phyloP scores from a whole-genome alignment of 2,113 vertebrate genomes.

The Odontesthes bonariensis region DNA sequence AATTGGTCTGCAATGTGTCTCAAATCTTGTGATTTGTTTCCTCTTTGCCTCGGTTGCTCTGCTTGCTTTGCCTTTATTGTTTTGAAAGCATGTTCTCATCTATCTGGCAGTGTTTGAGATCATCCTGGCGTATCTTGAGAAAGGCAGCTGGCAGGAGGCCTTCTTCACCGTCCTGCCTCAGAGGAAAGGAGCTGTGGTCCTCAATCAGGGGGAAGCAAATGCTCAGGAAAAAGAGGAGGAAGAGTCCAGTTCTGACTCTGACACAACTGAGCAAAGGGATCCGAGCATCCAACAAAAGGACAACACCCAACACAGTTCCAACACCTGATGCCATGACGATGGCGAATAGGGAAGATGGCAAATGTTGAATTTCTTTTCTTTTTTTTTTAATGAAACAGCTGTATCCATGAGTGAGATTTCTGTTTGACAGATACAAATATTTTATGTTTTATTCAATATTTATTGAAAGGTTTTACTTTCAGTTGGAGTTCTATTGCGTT shows the following conservation, averaged over 20 bases:
- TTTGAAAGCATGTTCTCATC: neutral
- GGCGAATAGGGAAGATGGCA: too few relatives aligned
- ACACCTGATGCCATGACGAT: too few relatives aligned
- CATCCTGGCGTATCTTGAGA: slow-evolving; percentile 92
- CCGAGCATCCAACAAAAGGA: neutral
- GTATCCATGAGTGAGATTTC: neutral
- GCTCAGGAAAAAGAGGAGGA: slow-evolving; percentile 38
- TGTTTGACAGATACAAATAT: neutral
- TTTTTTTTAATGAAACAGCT: neutral
- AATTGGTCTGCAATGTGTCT: too few relatives aligned
- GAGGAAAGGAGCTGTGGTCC: slow-evolving; percentile 90
- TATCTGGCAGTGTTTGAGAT: slow-evolving; percentile 93
- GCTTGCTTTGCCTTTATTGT: too few relatives aligned
- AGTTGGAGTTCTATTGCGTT: neutral
- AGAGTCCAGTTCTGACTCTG: slow-evolving; percentile 66
- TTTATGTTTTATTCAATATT: slow-evolving; percentile 19
- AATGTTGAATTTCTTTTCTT: neutral
- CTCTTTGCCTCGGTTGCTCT: too few relatives aligned
- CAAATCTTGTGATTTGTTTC: neutral
- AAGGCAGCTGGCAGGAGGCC: slow-evolving; percentile 92
- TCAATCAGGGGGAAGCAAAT: slow-evolving; percentile 66
- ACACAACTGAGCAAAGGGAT: slow-evolving; percentile 25
- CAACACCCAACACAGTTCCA: neutral
- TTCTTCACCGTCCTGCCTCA: slow-evolving; percentile 94
- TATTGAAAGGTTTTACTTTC: slow-evolving; percentile 37